These are phyloP conservation scores for Mirounga angustirostris DNA, from an alignment of 2,113 vertebrate species.

Conservation along the genomic window DNA sequence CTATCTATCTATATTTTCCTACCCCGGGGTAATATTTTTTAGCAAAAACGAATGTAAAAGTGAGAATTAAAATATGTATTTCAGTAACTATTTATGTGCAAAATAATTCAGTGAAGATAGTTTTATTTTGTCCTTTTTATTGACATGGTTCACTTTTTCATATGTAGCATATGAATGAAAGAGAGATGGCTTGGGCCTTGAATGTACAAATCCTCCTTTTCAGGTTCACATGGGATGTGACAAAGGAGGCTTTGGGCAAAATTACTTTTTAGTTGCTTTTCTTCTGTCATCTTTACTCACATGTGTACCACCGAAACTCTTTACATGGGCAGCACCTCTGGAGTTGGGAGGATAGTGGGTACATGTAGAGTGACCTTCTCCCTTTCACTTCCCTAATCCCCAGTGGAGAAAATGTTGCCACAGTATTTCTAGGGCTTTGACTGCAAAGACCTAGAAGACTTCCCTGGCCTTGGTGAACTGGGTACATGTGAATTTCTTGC, in stretches of 20 bases:
- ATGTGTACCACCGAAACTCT: not conserved
- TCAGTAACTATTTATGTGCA: not conserved
- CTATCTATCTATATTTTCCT: not conserved
- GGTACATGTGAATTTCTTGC: not conserved
- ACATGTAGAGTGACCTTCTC: not conserved
- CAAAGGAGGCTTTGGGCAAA: not conserved
- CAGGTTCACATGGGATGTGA: not conserved
- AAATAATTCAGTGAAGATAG: not conserved
- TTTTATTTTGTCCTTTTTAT: slow-evolving; percentile 16
- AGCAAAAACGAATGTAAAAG: not conserved
- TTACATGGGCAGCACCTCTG: not conserved
- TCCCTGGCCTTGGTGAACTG: not conserved
- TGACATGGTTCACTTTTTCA: not conserved
- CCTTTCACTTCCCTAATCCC: not conserved
- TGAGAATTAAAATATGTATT: not conserved
- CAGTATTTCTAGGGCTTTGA: not conserved
- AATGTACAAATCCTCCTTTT: not conserved
- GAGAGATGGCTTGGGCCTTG: not conserved
- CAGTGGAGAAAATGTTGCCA: not conserved
- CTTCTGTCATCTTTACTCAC: not conserved
- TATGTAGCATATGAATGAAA: not conserved
- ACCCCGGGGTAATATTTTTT: not conserved
- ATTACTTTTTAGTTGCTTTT: slow-evolving; percentile 7
- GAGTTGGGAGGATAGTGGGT: not conserved
- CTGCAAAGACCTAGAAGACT: not conserved